Conservation (phyloP, 2,797 vertebrate genomes). For the Pseudomugil gertrudae region DNA sequence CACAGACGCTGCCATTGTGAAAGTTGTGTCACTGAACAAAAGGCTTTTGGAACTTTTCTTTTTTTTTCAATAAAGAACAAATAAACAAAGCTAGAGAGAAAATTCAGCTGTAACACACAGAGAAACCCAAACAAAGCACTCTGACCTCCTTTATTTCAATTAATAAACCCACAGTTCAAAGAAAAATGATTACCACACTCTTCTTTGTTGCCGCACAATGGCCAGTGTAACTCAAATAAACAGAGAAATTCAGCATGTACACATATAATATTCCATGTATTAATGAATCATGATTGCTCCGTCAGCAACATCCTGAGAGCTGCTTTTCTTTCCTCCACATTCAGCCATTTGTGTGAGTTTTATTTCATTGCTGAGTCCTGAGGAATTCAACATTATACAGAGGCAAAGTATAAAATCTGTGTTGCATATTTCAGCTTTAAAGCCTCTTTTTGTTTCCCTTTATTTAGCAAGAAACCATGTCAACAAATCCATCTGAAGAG, state of each 20-base stretch:
- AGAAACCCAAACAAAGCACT: slow-evolving; percentile 14
- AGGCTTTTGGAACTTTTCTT: slow-evolving; percentile 2
- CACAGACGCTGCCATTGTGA: slow-evolving; percentile 4
- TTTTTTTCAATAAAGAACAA: slow-evolving; percentile 28
- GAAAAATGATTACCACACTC: slow-evolving; percentile 6
- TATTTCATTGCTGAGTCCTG: too few species aligned
- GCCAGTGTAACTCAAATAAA: background rate
- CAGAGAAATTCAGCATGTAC: background rate
- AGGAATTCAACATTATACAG: too few species aligned
- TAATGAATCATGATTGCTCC: slow-evolving; percentile 47
- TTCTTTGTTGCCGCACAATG: background rate
- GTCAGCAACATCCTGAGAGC: slow-evolving; percentile 50
- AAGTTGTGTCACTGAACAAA: slow-evolving; percentile 26
- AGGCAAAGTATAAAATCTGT: too few species aligned
- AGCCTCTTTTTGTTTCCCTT: slow-evolving; percentile 7
- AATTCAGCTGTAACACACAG: slow-evolving; percentile 20
- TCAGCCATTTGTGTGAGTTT: too few species aligned
- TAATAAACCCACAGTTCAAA: slow-evolving; percentile 25
- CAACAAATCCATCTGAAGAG: slow-evolving; percentile 24
- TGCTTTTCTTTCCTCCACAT: slow-evolving; percentile 33
- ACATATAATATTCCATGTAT: slow-evolving; percentile 20
- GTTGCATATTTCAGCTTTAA: slow-evolving; percentile 30
- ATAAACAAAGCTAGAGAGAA: slow-evolving; percentile 28
- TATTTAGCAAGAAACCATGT: slow-evolving; percentile 25
- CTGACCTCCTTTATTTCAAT: slow-evolving; percentile 18